Evolutionary conservation across 2,797 vertebrate species (phyloP).

Genomic region (Avahi laniger): DNA sequence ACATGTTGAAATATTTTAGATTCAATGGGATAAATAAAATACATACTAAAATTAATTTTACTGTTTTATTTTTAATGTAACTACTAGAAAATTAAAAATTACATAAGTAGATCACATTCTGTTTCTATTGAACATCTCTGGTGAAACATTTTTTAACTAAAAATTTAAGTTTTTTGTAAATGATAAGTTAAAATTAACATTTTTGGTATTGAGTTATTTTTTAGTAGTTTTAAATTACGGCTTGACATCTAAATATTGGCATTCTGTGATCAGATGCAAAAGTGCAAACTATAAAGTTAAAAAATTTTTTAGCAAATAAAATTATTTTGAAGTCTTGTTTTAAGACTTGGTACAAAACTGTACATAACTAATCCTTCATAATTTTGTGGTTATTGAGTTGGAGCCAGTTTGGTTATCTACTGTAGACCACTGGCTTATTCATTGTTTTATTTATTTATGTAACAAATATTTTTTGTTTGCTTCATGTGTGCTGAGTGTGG

Average conservation of each 20-base stretch:
- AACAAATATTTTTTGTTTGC: conserved; percentile 13
- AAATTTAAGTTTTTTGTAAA: neutral
- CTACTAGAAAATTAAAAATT: conserved; percentile 6
- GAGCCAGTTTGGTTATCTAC: conserved; percentile 15
- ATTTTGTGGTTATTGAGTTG: neutral
- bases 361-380: conserved; percentile 8
- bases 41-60: neutral
- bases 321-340: conserved; percentile 19
- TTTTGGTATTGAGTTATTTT: conserved; percentile 6
- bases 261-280: conserved; percentile 15
- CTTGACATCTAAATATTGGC: neutral
- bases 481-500: neutral
- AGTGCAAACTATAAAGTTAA: neutral
- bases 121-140: neutral
- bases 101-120: neutral
- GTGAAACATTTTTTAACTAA: conserved; percentile 16
- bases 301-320: neutral
- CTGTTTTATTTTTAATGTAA: neutral
- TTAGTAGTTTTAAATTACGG: conserved; percentile 12
- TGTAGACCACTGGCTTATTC: neutral
- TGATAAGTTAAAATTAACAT: neutral
- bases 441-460: neutral
- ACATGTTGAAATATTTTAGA: conserved; percentile 9
- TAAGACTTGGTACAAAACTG: neutral
- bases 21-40: neutral